Percentiles rank a stretch among this genome's conserved stretches.
Evolutionary conservation across 1,140 invertebrate genomes (phyloP).

Genomic region (Rhizoglyphus robini): DNA sequence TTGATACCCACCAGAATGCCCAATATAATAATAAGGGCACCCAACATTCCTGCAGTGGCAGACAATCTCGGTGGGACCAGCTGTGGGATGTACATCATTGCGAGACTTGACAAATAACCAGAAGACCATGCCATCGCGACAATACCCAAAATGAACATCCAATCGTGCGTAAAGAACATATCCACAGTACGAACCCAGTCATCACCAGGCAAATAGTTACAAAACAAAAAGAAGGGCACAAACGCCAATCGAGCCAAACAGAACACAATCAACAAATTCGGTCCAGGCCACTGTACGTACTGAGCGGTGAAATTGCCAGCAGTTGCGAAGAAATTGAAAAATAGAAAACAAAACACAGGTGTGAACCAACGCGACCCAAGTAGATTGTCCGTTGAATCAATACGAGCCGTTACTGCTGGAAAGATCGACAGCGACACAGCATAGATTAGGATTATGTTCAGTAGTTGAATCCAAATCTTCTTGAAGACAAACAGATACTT

Average conservation of each 20-base stretch:
- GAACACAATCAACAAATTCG: slow-evolving; percentile 60
- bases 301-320: slow-evolving; percentile 73
- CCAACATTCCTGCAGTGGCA: slow-evolving; percentile 83
- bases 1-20: slow-evolving; percentile 72
- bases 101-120: slow-evolving; percentile 82
- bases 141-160: slow-evolving; percentile 59
- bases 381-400: slow-evolving; percentile 25
- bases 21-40: slow-evolving; percentile 70
- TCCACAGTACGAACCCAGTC: slow-evolving; percentile 38
- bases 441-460: slow-evolving; percentile 86
- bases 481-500: slow-evolving; percentile 18
- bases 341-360: slow-evolving; percentile 72
- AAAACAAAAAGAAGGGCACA: slow-evolving; percentile 78
- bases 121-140: slow-evolving; percentile 64
- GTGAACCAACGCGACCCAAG: slow-evolving; percentile 53
- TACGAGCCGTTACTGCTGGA: slow-evolving; percentile 66
- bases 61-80: slow-evolving; percentile 66
- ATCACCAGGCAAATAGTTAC: slow-evolving; percentile 60
- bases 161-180: slow-evolving; percentile 66
- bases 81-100: slow-evolving; percentile 92
- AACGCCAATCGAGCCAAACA: slow-evolving; percentile 61
- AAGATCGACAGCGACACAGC: slow-evolving; percentile 83
- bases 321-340: slow-evolving; percentile 85
- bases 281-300: slow-evolving; percentile 58
- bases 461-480: slow-evolving; percentile 57